phyloP scores from a whole-genome alignment of 2,113 vertebrate species.

The Seriola rivoliana region DNA sequence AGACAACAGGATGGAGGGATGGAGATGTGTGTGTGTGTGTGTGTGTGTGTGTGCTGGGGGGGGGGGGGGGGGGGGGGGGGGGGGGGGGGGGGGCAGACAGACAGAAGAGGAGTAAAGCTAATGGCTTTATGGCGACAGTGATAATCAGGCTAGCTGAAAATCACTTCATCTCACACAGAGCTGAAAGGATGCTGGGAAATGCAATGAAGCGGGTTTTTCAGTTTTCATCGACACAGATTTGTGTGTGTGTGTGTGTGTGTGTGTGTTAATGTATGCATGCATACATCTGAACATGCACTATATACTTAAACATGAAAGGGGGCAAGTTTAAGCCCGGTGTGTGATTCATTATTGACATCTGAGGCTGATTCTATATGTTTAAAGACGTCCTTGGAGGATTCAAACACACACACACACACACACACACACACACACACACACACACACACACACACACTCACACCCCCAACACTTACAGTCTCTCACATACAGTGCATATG shows the following conservation, averaged over 20 bases:
- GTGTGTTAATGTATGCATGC: constrained; percentile 1
- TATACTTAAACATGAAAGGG: neutral
- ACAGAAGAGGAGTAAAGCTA: constrained; percentile 51
- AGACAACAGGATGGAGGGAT: constrained; percentile 53
- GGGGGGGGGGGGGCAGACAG: neutral
- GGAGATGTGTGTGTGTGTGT: constrained; percentile 10
- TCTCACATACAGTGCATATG: neutral
- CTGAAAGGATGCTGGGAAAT: constrained; percentile 57
- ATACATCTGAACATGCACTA: neutral
- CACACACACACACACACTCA: neutral
- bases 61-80: too few species aligned
- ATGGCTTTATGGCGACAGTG: constrained; percentile 70
- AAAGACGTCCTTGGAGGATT: constrained; percentile 5
- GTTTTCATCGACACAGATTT: constrained; percentile 29
- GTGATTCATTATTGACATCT: constrained; percentile 5
- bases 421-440: neutral
- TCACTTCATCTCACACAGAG: constrained; percentile 66
- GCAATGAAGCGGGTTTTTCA: constrained; percentile 43
- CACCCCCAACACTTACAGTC: neutral
- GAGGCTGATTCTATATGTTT: constrained; percentile 7
- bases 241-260: constrained; percentile 11
- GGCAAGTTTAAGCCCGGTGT: neutral
- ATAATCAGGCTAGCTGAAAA: constrained; percentile 77
- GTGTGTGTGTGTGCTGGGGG: too few species aligned
- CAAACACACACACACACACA: too few species aligned